These are phyloP conservation scores for Bradysia coprophila DNA, from an alignment of 1,140 invertebrate genomes.

Conservation along the genomic window DNA sequence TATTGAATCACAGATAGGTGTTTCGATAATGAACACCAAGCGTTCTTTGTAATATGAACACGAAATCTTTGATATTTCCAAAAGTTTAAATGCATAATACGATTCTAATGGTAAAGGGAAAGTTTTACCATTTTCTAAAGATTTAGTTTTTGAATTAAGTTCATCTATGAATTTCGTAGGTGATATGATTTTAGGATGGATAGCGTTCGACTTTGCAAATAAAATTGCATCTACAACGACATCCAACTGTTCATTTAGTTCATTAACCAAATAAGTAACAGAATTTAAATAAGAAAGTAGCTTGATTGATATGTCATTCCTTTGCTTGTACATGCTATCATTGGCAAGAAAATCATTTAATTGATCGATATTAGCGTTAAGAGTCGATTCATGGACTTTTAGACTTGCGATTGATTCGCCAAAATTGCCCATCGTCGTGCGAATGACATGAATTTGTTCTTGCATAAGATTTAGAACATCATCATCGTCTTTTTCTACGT, in stretches of 20 bases:
- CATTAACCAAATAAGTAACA: not conserved
- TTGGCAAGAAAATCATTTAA: not conserved
- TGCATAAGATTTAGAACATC: not conserved
- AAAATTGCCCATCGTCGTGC: not conserved
- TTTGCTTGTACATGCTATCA: no score
- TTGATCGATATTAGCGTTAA: not conserved
- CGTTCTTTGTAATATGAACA: no score
- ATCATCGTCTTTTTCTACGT: not conserved
- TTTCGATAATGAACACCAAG: not conserved
- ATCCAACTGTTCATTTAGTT: not conserved
- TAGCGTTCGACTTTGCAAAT: not conserved
- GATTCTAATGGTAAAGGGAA: not conserved
- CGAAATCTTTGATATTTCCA: not conserved
- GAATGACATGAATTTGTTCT: not conserved
- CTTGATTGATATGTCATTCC: no score
- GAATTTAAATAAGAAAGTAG: not conserved
- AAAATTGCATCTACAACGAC: not conserved
- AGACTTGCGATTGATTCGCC: not conserved
- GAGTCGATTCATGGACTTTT: not conserved
- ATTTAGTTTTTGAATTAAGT: not conserved
- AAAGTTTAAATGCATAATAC: not conserved
- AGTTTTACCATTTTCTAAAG: not conserved
- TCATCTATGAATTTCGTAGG: not conserved
- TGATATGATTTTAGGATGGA: not conserved
- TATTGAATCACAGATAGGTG: not conserved